Evolutionary conservation across 2,888 invertebrate genomes (phyloP), one percentile per base, ranked within the genome.

Genomic region (Minunthozetes semirufus): DNA sequence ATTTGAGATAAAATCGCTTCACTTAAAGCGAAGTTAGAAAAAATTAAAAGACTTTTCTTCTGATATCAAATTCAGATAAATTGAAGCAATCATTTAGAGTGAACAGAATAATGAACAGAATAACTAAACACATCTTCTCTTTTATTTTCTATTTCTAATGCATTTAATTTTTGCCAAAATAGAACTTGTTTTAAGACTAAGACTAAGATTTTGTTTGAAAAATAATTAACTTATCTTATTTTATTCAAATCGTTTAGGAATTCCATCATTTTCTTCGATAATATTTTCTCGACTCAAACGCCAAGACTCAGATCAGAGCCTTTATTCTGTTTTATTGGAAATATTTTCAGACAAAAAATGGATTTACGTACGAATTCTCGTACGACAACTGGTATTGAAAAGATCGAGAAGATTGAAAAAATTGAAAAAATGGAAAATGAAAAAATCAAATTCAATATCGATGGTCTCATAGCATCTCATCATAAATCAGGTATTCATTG

Each of bases 391-490:
- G 70, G 48, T 48, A 48, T 61, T 15, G 53, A 53, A 13, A 53
- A 53, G 53, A 48, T 53, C 1, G 72, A 59, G n/a, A 50, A 66
- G 19, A 38, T 66, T n/a, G 63, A 42, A 27, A 66, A 66, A 66
- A 38, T 68, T 17, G 56, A 22, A 22, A 56, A 56, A 22, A 11
- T 33, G 15, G 59, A 59, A 27, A 50, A 38, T 13, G 75, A 75
- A 27, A 75, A 72, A 22, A 72, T 75, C n/a, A 75, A 75, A 33
- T 76, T 76, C 73, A 76, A 76, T 61, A 76, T 76, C 50, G 76
- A 76, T 25, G 76, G 76, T 48, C 48, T 76, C 38, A 76, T 76
- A 25, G 73, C 75, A 50, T 27, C 68, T 1, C 15, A 50, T 33
- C 6, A 70, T 61, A 75, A 48, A 8, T 42, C 70, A 70, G 48